These are phyloP conservation scores for Gila orcuttii DNA, from an alignment of 2,113 vertebrate species.

Conservation along the genomic window DNA sequence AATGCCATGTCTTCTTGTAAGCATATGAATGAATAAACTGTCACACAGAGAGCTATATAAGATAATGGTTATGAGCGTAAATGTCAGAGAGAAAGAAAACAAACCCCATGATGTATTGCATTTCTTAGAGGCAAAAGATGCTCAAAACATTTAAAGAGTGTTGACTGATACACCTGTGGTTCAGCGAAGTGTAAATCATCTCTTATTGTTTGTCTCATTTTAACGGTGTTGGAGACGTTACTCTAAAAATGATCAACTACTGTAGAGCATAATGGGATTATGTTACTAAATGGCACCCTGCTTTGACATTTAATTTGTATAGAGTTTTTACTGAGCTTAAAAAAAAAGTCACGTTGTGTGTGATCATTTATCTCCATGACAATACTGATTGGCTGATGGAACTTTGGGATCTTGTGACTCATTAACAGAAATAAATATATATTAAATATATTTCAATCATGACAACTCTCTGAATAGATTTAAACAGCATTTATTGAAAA, in stretches of 20 bases:
- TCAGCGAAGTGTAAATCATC: constrained; percentile 41
- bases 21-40: constrained; percentile 55
- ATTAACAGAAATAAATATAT: too few relatives aligned
- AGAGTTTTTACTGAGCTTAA: not conserved
- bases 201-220: constrained; percentile 31
- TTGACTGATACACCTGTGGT: constrained; percentile 42
- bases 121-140: constrained; percentile 15
- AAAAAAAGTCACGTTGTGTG: too few relatives aligned
- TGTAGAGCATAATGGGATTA: not conserved
- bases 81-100: constrained; percentile 59
- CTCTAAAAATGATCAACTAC: not conserved
- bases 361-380: too few relatives aligned
- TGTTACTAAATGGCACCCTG: not conserved
- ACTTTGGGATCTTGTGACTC: too few relatives aligned
- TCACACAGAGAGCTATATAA: constrained; percentile 55
- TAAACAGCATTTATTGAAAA: too few relatives aligned
- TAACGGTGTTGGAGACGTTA: not conserved
- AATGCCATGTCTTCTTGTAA: constrained; percentile 44
- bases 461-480: too few relatives aligned
- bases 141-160: not conserved
- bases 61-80: constrained; percentile 64
- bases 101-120: constrained; percentile 50
- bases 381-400: too few relatives aligned
- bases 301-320: not conserved
- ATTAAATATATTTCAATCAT: too few relatives aligned